These are phyloP conservation scores for Antennarius striatus DNA, from an alignment of 2,113 vertebrate species.

Conservation along the genomic window DNA sequence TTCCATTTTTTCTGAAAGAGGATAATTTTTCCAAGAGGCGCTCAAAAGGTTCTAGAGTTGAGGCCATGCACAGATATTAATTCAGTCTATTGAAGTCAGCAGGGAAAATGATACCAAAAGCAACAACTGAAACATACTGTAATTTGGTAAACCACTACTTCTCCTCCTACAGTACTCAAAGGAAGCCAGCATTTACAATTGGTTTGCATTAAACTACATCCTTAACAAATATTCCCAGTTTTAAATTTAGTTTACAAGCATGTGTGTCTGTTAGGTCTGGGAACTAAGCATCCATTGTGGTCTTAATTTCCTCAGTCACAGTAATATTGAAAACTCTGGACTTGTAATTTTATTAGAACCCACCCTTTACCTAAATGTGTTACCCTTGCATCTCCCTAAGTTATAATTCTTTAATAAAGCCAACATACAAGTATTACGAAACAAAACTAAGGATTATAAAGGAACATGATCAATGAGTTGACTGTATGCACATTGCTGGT, in stretches of 20 bases:
- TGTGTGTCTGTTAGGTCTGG: conserved; percentile 45
- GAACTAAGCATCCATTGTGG: conserved; percentile 43
- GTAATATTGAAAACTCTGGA: conserved; percentile 44
- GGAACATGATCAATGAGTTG: conserved; percentile 48
- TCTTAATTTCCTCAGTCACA: conserved; percentile 38
- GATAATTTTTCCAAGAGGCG: conserved; percentile 54
- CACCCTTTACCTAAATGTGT: conserved; percentile 27
- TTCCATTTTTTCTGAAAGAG: conserved; percentile 44
- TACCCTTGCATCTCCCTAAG: conserved; percentile 24
- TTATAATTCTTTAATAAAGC: conserved; percentile 42
- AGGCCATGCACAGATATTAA: conserved; percentile 64
- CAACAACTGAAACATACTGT: conserved; percentile 40
- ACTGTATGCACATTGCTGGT: conserved; percentile 51
- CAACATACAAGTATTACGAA: conserved; percentile 61
- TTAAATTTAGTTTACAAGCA: conserved; percentile 45
- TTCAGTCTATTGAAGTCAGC: conserved; percentile 55
- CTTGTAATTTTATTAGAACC: conserved; percentile 37
- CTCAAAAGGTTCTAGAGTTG: conserved; percentile 52
- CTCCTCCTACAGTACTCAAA: conserved; percentile 53
- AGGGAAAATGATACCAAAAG: conserved; percentile 43
- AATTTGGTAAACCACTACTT: conserved; percentile 48
- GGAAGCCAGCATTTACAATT: conserved; percentile 61
- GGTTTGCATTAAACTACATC: conserved; percentile 57
- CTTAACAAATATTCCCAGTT: conserved; percentile 30
- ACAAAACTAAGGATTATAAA: conserved; percentile 51